Base-by-base conservation (phyloP, 1,140 invertebrate genomes). In the Procambarus virginalis region DNA sequence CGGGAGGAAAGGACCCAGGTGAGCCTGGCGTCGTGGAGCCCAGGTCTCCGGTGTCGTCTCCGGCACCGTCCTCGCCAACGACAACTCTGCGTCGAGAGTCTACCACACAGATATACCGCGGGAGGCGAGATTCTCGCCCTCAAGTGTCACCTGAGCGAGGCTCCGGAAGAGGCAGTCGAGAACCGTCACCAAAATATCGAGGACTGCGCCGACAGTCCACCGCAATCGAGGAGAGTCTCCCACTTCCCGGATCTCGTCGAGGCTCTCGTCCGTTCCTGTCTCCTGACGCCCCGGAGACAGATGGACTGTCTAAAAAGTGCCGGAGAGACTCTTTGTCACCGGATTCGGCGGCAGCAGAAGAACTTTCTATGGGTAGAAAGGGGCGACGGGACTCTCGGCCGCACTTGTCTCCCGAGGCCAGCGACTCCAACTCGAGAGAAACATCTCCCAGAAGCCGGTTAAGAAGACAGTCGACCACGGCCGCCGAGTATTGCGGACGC, bases 241-340 rank as follows among this genome's bases (percentile, higher is more conserved):
- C 93, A 20, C 84, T 93, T 14, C 92, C 88, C n/a, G 91, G 92
- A 3, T 95, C 95, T 22, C 95, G 97, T 76, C 94, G 96, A 64
- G 96, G 96, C 49, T 97, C 97, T 34, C 96, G 97, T 70, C 97
- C 97, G 2, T 97, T 97, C 6, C 94, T 98, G 73, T 97, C 96
- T 88, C 97, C 97, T 0, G 95, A 96, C 93, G 91, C 88, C n/a
- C 86, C 82, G 5, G 91, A 91, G 73, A 87, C 82, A 14, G 92
- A 91, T 60, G 78, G 81, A 2, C 60, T 89, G 34, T n/a, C 88
- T 14, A 85, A 84, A 46, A 91, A 92, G 68, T 89, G 89, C 45
- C 95, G 97, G 51, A 95, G 97, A 79, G 97, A 98, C 93, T 97
- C 97, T 0, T 93, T 98, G 4, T 97, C 97, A 80, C 97, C 97